Percentiles rank a stretch among this genome's conserved stretches.
Evolutionary conservation across 2,113 vertebrate genomes (phyloP).

Genomic region (Tichodroma muraria): DNA sequence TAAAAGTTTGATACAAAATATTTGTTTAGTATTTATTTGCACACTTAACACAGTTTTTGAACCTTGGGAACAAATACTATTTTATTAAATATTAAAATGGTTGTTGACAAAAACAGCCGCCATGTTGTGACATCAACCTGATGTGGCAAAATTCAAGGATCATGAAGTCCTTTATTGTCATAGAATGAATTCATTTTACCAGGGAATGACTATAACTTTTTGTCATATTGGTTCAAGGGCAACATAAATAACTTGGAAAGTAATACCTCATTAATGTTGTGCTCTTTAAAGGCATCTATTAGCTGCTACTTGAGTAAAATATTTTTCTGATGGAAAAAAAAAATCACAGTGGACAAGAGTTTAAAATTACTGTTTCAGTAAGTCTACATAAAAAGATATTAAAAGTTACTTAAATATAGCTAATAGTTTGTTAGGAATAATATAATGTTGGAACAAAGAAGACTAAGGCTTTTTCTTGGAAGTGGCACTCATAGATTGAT

Average conservation of each 20-base stretch:
- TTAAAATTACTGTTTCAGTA: constrained; percentile 1
- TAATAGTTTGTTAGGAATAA: background rate
- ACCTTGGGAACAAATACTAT: background rate
- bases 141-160: background rate
- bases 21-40: constrained; percentile 66
- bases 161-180: background rate
- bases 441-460: background rate
- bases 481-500: background rate
- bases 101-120: background rate
- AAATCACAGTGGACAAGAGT: background rate
- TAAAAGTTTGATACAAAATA: constrained; percentile 74
- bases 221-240: background rate
- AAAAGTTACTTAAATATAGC: background rate
- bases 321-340: background rate
- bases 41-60: background rate
- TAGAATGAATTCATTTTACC: background rate
- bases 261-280: background rate
- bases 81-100: background rate
- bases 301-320: background rate
- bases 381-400: constrained; percentile 33
- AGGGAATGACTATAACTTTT: background rate
- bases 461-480: background rate
- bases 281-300: background rate
- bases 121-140: background rate
- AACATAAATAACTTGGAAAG: background rate